Evolutionary conservation across 1,140 invertebrate genomes (phyloP).

Genomic region (Pachyrhynchus sulphureomaculatus): DNA sequence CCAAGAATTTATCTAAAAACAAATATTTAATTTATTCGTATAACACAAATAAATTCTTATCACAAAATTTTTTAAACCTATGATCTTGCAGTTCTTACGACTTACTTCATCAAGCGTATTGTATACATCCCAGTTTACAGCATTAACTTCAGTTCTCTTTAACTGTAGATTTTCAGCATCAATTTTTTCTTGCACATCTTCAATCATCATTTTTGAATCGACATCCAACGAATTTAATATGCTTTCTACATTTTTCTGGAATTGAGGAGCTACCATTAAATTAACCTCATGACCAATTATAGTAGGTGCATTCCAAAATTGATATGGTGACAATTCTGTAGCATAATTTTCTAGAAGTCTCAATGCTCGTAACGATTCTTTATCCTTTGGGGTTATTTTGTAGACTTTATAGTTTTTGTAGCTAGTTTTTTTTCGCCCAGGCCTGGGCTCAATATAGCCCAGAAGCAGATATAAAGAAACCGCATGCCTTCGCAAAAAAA

Average conservation of each 20-base stretch:
- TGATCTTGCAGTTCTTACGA: too few species aligned
- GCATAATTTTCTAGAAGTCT: conserved; percentile 20
- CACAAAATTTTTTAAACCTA: too few species aligned
- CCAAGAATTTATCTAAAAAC: conserved; percentile 53
- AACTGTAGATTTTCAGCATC: conserved; percentile 33
- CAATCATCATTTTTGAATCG: conserved; percentile 41
- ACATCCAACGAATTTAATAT: conserved; percentile 25
- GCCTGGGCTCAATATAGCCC: not conserved
- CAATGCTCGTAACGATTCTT: conserved; percentile 29
- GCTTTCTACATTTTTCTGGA: conserved; percentile 36
- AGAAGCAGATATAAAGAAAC: too few species aligned
- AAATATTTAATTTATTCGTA: too few species aligned
- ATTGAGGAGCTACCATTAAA: conserved; percentile 48
- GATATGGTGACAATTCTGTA: conserved; percentile 18
- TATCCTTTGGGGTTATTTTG: conserved; percentile 32
- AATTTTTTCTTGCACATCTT: conserved; percentile 48
- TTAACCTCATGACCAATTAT: conserved; percentile 34
- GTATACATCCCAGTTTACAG: conserved; percentile 27
- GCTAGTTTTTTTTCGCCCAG: conserved; percentile 18
- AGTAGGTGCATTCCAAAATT: conserved; percentile 36
- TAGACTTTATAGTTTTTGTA: conserved; percentile 41
- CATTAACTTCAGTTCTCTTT: not conserved
- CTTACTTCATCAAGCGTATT: conserved; percentile 32
- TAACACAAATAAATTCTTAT: too few species aligned
- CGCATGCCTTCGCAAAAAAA: not conserved